These are phyloP conservation scores for Aptenodytes patagonicus DNA, from an alignment of 2,113 vertebrate genomes.

Conservation along the genomic window DNA sequence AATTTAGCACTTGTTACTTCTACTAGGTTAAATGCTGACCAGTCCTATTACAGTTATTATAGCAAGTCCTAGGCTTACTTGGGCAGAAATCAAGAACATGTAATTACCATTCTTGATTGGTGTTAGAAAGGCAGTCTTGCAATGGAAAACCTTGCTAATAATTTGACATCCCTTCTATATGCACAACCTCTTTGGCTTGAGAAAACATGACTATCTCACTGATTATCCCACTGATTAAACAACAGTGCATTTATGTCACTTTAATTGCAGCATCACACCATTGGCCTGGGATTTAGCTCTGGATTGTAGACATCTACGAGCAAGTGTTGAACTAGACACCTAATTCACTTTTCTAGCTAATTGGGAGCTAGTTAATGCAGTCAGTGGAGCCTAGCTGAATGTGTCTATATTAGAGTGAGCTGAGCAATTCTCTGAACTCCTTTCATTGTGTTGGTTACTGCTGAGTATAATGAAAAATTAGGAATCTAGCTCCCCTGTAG, in stretches of 20 bases:
- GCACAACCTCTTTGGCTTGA: background rate
- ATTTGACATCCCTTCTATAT: background rate
- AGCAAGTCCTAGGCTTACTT: background rate
- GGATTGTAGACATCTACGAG: background rate
- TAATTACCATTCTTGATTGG: background rate
- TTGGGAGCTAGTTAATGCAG: background rate
- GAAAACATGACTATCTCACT: background rate
- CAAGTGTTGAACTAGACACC: conserved; percentile 10
- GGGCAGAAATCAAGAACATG: background rate
- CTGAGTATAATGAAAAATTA: background rate
- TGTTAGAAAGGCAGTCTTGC: background rate
- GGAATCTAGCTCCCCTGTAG: background rate
- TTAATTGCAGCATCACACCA: background rate
- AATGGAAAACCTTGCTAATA: background rate
- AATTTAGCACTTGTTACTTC: background rate
- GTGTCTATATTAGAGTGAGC: background rate
- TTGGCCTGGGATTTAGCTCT: background rate
- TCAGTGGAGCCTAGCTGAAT: background rate
- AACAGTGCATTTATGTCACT: background rate
- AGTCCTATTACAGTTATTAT: background rate
- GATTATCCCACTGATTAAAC: background rate
- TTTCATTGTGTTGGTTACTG: background rate
- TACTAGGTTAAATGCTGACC: background rate
- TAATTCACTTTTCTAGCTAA: conserved; percentile 33
- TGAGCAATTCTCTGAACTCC: background rate